Percentiles rank a stretch among this genome's conserved stretches.
These are phyloP conservation scores for Drosophila ogumai DNA, from an alignment of 1,140 invertebrate species.

Conservation along the genomic window DNA sequence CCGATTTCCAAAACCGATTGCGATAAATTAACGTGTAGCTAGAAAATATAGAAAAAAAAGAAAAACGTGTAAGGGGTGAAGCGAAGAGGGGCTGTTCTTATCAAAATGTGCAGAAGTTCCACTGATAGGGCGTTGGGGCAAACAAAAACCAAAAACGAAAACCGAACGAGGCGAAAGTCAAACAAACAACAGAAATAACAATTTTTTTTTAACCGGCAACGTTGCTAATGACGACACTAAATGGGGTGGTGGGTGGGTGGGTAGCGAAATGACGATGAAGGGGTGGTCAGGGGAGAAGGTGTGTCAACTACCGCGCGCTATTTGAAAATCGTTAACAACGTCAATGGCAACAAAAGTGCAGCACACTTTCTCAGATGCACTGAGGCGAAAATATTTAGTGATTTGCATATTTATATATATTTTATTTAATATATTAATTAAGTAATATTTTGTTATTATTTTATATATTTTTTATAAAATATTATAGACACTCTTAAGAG, in stretches of 20 bases:
- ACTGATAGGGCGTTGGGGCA: constrained; percentile 40
- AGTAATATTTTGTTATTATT: not conserved
- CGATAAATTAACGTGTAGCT: constrained; percentile 42
- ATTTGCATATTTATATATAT: no score
- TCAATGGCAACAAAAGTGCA: constrained; percentile 58
- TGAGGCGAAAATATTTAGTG: not conserved
- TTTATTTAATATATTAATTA: not conserved
- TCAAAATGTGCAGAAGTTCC: constrained; percentile 57
- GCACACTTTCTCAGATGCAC: constrained; percentile 18
- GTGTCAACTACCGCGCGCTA: constrained; percentile 41
- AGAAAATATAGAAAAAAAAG: not conserved
- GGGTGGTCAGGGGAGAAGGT: not conserved
- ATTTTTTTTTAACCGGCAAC: constrained; percentile 40
- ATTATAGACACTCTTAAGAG: no score
- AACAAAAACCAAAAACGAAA: constrained; percentile 49
- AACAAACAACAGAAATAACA: constrained; percentile 69
- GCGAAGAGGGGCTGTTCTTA: constrained; percentile 24
- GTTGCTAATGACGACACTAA: constrained; percentile 73
- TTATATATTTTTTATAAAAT: not conserved
- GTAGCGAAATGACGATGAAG: not conserved
- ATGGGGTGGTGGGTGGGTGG: not conserved
- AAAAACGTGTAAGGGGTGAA: no score
- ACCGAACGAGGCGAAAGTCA: constrained; percentile 55
- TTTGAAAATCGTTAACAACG: constrained; percentile 77
- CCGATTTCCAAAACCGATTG: constrained; percentile 42